Conservation (phyloP, 2,888 invertebrate genomes). For the Platynereis dumerilii region DNA sequence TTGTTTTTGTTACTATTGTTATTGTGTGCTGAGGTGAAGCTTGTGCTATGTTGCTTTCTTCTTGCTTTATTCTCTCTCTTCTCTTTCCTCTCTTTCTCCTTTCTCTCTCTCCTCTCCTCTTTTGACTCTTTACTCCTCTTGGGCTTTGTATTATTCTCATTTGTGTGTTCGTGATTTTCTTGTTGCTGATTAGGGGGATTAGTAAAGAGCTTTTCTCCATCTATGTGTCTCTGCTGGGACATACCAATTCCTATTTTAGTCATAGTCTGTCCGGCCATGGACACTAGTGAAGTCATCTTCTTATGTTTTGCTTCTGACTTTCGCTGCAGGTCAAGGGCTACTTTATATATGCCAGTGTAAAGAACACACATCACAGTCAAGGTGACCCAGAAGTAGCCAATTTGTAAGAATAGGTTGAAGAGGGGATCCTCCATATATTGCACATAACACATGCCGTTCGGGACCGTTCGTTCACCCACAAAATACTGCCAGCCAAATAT, state of each 20-base stretch:
- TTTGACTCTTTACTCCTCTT: slow-evolving; percentile 27
- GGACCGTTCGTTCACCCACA: slow-evolving; percentile 86
- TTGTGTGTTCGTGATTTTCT: too few relatives aligned
- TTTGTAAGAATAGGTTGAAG: slow-evolving; percentile 95
- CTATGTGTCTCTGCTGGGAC: slow-evolving; percentile 27
- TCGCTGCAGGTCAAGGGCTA: slow-evolving; percentile 96
- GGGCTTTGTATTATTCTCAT: slow-evolving; percentile 12
- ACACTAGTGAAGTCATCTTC: slow-evolving; percentile 67
- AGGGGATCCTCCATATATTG: slow-evolving; percentile 97
- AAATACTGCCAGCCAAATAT: slow-evolving; percentile 99
- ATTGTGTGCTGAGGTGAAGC: slow-evolving; percentile 38
- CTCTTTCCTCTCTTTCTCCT: slow-evolving; percentile 63
- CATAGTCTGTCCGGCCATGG: slow-evolving; percentile 48
- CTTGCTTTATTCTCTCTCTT: slow-evolving; percentile 51
- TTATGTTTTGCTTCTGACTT: slow-evolving; percentile 95
- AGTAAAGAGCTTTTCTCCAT: slow-evolving; percentile 14
- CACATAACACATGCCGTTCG: slow-evolving; percentile 89
- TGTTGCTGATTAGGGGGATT: not conserved
- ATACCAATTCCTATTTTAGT: slow-evolving; percentile 58
- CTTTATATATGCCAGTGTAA: slow-evolving; percentile 96
- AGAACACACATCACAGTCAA: slow-evolving; percentile 91
- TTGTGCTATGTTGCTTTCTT: slow-evolving; percentile 35
- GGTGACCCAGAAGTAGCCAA: slow-evolving; percentile 97
- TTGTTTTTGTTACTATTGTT: slow-evolving; percentile 40
- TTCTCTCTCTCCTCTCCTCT: slow-evolving; percentile 39